phyloP scores from a whole-genome alignment of 2,113 vertebrate genomes.

The Atractosteus spatula region DNA sequence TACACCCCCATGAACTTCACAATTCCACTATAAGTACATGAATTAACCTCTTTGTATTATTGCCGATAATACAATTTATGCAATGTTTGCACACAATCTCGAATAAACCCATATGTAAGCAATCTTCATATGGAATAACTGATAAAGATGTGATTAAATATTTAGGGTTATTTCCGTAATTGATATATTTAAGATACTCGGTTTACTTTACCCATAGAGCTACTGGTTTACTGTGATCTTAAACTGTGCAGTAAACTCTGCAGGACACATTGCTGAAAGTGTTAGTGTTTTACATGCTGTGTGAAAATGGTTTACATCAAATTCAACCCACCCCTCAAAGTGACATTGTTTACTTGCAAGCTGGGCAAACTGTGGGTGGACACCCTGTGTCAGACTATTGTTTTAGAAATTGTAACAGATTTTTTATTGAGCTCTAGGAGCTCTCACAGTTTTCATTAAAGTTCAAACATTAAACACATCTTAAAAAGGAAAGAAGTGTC shows the following conservation, averaged over 20 bases:
- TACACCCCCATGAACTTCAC: too few relatives aligned
- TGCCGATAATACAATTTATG: neutral
- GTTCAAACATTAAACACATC: constrained; percentile 1
- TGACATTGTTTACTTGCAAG: constrained; percentile 11
- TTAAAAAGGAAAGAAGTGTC: neutral
- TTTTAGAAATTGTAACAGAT: neutral
- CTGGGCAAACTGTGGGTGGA: constrained; percentile 8
- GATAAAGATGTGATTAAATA: too few relatives aligned
- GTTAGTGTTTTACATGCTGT: neutral
- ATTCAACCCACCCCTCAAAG: constrained; percentile 1
- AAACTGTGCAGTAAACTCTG: too few relatives aligned
- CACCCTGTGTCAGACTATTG: neutral
- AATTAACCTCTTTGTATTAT: too few relatives aligned
- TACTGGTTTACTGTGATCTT: neutral
- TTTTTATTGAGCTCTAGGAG: constrained; percentile 1
- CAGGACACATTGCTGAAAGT: neutral
- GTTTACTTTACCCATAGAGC: neutral
- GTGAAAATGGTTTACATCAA: constrained; percentile 13
- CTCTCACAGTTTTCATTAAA: neutral
- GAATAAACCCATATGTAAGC: too few relatives aligned
- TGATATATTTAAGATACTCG: too few relatives aligned
- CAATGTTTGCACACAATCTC: too few relatives aligned
- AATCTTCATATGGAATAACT: too few relatives aligned
- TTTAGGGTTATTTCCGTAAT: too few relatives aligned
- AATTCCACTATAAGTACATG: too few relatives aligned